Evolutionary conservation across 2,888 invertebrate species (phyloP), one percentile per base, ranked within the genome.

Genomic region (Apamea crenata): DNA sequence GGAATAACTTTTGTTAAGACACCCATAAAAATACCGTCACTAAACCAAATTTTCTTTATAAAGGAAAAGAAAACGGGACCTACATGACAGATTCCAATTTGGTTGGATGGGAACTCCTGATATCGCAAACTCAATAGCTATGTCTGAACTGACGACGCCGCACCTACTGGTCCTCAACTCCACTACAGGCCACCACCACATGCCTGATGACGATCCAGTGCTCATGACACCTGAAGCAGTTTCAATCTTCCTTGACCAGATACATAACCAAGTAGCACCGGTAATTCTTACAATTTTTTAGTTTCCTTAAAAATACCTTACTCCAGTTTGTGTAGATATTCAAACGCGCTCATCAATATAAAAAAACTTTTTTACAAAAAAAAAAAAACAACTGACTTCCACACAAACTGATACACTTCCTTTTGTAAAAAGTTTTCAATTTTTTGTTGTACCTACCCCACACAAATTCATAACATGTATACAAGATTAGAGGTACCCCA

Each of bases 41-140:
- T 47, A 68, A 50, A 50, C 18, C 53, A 44, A 18, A 66, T 61
- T 50, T n/a, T 70, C 14, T 72, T 84, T 36, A 47, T 91, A 36
- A 90, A 96, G 97, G 83, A 94, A 94, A 84, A 93, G 93, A 93
- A 97, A 98, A 80, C 97, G 98, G 63, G 98, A 98, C 86, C 98
- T 98, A 90, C 99, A 99, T 92, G 97, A 97, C 94, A 95, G 97
- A 88, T 99, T 99, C 93, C 99, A 99, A 95, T 99, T 99, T 96
- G 99, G 99, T 63, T 99, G 99, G 99, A 98, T 99, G 94, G 99
- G 98, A 1, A 98, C 98, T 86, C 98, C 98, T 6, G 99, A 99
- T 77, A 97, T 99, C 85, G 99, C 99, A 21, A 99, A 99, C 96
- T 99, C 98, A 78, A 99, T 99, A 91, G 99, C 99, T 21, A 99